These are phyloP conservation scores for Noctua comes DNA, from an alignment of 2,888 invertebrate species.

Conservation along the genomic window DNA sequence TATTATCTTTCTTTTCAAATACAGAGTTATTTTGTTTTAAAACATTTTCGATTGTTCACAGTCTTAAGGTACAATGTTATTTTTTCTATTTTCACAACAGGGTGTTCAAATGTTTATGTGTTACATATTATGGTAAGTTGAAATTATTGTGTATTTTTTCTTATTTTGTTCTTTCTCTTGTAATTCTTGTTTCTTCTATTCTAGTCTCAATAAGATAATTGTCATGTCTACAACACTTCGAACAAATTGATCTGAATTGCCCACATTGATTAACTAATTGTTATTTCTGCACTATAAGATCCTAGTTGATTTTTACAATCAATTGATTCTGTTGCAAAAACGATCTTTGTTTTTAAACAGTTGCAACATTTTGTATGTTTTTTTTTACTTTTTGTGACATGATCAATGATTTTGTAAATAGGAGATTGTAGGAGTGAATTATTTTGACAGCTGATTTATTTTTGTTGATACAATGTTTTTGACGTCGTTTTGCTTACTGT, in stretches of 20 bases:
- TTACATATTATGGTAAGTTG: slow-evolving; percentile 50
- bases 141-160: slow-evolving; percentile 56
- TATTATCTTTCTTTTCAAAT: slow-evolving; percentile 11
- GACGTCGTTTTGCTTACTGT: slow-evolving; percentile 51
- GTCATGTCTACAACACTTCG: slow-evolving; percentile 21
- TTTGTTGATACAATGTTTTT: slow-evolving; percentile 68
- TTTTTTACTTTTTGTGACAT: slow-evolving; percentile 77
- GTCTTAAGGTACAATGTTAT: slow-evolving; percentile 6
- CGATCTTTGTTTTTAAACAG: slow-evolving; percentile 57
- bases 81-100: slow-evolving; percentile 47
- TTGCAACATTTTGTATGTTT: slow-evolving; percentile 65
- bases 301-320: slow-evolving; percentile 68
- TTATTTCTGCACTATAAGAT: slow-evolving; percentile 32
- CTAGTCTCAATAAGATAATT: slow-evolving; percentile 32
- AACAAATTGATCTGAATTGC: slow-evolving; percentile 56
- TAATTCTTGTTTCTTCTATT: slow-evolving; percentile 40
- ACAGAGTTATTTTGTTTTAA: slow-evolving; percentile 6
- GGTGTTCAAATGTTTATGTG: slow-evolving; percentile 16
- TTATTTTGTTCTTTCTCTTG: slow-evolving; percentile 33
- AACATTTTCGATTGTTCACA: slow-evolving; percentile 19
- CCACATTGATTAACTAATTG: slow-evolving; percentile 52
- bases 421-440: slow-evolving; percentile 34
- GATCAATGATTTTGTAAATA: slow-evolving; percentile 72
- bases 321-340: slow-evolving; percentile 80
- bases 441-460: slow-evolving; percentile 37